phyloP scores from a whole-genome alignment of 1,140 invertebrate genomes.

The Ceratina calcarata region DNA sequence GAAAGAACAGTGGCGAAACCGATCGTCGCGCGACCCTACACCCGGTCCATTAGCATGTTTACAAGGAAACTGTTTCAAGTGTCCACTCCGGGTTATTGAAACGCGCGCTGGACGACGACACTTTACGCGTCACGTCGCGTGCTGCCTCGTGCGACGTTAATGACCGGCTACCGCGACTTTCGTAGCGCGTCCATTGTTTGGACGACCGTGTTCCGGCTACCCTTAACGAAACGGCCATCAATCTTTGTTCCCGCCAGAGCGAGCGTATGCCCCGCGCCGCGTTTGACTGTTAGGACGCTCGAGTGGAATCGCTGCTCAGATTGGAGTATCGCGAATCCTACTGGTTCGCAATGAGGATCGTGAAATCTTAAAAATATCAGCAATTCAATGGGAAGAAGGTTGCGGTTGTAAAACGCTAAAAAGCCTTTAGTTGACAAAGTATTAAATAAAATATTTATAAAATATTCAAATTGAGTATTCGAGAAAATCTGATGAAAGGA shows the following conservation, averaged over 20 bases:
- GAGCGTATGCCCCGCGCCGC: not conserved
- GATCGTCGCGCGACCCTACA: not conserved
- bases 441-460: too few species aligned
- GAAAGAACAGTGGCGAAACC: not conserved
- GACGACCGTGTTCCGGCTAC: not conserved
- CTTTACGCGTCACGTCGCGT: constrained; percentile 34
- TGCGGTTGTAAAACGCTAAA: too few species aligned
- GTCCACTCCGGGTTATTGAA: not conserved
- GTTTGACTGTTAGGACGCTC: too few species aligned
- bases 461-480: too few species aligned
- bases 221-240: constrained; percentile 37
- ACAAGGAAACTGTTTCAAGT: constrained; percentile 41
- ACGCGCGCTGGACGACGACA: not conserved
- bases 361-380: too few species aligned
- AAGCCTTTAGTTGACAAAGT: too few species aligned
- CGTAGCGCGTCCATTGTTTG: constrained; percentile 12
- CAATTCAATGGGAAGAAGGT: too few species aligned
- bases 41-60: constrained; percentile 31
- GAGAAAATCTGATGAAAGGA: not conserved
- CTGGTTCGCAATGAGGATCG: too few species aligned
- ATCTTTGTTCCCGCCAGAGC: not conserved
- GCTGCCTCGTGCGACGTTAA: constrained; percentile 36
- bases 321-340: too few species aligned
- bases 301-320: too few species aligned
- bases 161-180: constrained; percentile 2